These are phyloP conservation scores for Panorpa germanica DNA, from an alignment of 2,888 invertebrate species.

Conservation along the genomic window DNA sequence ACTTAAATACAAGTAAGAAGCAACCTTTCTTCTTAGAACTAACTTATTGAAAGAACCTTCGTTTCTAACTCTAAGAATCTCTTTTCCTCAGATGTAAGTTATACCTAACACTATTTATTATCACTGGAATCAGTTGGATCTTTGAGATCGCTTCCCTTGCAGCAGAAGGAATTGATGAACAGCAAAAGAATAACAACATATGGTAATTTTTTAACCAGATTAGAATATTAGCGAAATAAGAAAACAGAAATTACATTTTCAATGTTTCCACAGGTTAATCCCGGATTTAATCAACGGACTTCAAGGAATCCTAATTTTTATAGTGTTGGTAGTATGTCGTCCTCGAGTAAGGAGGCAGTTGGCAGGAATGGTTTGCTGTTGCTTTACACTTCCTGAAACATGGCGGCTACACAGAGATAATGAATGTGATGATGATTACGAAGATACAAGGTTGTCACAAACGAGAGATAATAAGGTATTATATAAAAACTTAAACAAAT, in stretches of 20 bases:
- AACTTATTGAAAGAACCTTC: neutral
- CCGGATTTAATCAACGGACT: constrained; percentile 36
- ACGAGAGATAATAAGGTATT: constrained; percentile 7
- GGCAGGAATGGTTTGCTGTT: constrained; percentile 21
- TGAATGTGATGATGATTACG: constrained; percentile 6
- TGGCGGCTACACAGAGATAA: constrained; percentile 16
- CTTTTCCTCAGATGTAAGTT: constrained; percentile 31
- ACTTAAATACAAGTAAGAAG: constrained; percentile 33
- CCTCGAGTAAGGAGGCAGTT: constrained; percentile 30
- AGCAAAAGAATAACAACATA: too few relatives aligned
- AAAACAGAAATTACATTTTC: constrained; percentile 1
- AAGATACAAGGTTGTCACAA: too few relatives aligned
- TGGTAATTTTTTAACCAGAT: too few relatives aligned
- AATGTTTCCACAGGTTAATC: constrained; percentile 30
- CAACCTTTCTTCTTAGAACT: constrained; percentile 8
- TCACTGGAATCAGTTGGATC: constrained; percentile 54
- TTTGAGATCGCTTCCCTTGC: constrained; percentile 38
- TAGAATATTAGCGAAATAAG: too few relatives aligned
- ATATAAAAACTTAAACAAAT: neutral
- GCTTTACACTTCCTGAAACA: constrained; percentile 20
- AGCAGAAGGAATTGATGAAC: constrained; percentile 10
- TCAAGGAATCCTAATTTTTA: constrained; percentile 40
- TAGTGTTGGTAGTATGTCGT: constrained; percentile 35
- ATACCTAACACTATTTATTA: constrained; percentile 42
- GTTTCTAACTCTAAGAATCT: constrained; percentile 1